Evolutionary conservation across 1,140 invertebrate genomes (phyloP).

Genomic region (Platorchestia sp.): DNA sequence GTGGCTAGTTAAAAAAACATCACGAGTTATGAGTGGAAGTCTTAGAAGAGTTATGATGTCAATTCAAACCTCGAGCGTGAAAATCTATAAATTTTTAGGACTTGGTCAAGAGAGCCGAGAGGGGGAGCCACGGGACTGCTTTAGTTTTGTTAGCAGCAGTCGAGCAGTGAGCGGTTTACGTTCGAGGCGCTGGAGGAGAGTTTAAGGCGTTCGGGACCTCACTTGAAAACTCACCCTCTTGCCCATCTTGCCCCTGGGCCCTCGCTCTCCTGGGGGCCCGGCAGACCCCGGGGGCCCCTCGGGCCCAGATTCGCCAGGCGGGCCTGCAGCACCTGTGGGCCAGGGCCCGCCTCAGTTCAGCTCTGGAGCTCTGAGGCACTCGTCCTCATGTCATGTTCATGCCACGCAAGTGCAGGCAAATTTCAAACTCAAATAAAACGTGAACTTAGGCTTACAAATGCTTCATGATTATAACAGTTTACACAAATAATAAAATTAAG

Average conservation of each 20-base stretch:
- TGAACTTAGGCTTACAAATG: too few species aligned
- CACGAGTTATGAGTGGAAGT: background rate
- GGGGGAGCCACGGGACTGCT: background rate
- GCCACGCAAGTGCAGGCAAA: background rate
- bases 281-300: conserved; percentile 70
- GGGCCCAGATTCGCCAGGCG: conserved; percentile 72
- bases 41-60: background rate
- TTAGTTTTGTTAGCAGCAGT: background rate
- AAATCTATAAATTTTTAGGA: background rate
- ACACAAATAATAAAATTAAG: too few species aligned
- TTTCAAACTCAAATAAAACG: background rate
- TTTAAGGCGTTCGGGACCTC: background rate
- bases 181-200: background rate
- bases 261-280: conserved; percentile 71
- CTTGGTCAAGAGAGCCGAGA: background rate
- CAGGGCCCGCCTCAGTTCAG: conserved; percentile 64
- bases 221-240: background rate
- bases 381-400: background rate
- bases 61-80: background rate
- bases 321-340: conserved; percentile 71
- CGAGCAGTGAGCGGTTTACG: background rate
- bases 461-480: too few species aligned
- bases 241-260: conserved; percentile 32
- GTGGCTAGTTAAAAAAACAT: background rate
- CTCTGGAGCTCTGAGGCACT: background rate